Evolutionary conservation across 2,888 invertebrate species (phyloP), one percentile per base, ranked within the genome.

Genomic region (Hesperia comma): DNA sequence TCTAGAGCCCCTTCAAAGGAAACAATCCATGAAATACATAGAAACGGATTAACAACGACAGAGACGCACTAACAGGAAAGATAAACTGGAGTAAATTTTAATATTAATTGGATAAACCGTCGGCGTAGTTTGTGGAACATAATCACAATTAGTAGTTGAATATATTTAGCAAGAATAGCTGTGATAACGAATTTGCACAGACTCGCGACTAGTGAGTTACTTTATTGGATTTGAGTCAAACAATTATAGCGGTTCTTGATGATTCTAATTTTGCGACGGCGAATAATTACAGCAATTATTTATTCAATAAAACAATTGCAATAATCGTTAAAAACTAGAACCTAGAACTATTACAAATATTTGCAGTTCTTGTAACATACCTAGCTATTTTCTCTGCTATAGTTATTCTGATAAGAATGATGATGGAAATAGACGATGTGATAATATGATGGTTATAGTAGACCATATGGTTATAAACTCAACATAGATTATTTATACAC

Each of bases 131-230:
- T 79, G 80, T 76, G 78, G 78, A 80, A 82, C 77, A 81, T 84
- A 85, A 85, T 88, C 79, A 82, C 81, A 86, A 86, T 89, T 86
- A 85, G 82, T 81, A 83, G 82, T 82, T 76, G 86, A 86, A 88
- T 88, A 85, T 84, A 87, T 87, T 87, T 85, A 85, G 79, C 86
- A 86, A 88, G 88, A 89, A 87, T 85, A 82, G 85, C 86, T 82
- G 81, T 80, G 87, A 86, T 90, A 90, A 90, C 88, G 90, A 90
- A 90, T 90, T 90, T 89, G 87, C 88, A 84, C 86, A 88, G 79
- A 78, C 83, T 83, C 81, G 83, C 81, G 82, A 81, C 79, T 87
- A 84, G 83, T 83, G 76, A 77, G 75, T 75, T 74, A 73, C 68
- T 72, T 69, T 60, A 56, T 46, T 19, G 69, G 76, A 68, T 41